Conservation (phyloP, 1,140 invertebrate genomes). For the Trinorchestia longiramus region DNA sequence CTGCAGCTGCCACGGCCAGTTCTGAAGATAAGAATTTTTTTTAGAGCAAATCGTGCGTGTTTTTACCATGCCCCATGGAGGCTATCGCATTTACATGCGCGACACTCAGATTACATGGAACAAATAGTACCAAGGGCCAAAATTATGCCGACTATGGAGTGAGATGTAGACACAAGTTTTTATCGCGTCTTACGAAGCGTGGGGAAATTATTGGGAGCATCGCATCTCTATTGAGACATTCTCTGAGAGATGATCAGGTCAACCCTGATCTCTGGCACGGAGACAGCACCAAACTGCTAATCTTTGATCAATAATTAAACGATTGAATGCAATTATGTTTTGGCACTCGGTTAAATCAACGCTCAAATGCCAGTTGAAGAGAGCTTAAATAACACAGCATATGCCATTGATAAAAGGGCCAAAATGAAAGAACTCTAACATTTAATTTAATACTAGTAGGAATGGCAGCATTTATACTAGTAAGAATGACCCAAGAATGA, state of each 20-base stretch:
- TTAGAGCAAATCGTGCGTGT: neutral
- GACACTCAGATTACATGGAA: conserved; percentile 39
- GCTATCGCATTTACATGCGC: conserved; percentile 48
- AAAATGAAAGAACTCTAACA: neutral
- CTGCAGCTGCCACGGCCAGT: neutral
- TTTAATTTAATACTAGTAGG: too few species aligned
- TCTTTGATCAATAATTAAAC: neutral
- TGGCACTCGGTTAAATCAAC: neutral
- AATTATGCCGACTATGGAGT: conserved; percentile 15
- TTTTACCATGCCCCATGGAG: neutral
- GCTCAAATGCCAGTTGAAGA: neutral
- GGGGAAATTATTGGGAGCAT: neutral
- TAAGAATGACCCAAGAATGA: too few species aligned
- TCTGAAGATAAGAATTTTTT: conserved; percentile 18
- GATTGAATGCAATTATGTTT: neutral
- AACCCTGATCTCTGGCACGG: neutral
- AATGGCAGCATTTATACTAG: too few species aligned
- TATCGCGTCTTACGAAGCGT: neutral
- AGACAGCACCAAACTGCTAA: neutral
- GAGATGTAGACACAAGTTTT: conserved; percentile 34
- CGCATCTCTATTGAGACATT: neutral
- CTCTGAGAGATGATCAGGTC: neutral
- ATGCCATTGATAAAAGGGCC: neutral
- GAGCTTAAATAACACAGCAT: neutral
- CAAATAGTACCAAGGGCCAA: neutral